Percentiles rank a stretch among this genome's conserved stretches.
Conservation (phyloP, 2,113 vertebrate species). For the Chroicocephalus ridibundus region DNA sequence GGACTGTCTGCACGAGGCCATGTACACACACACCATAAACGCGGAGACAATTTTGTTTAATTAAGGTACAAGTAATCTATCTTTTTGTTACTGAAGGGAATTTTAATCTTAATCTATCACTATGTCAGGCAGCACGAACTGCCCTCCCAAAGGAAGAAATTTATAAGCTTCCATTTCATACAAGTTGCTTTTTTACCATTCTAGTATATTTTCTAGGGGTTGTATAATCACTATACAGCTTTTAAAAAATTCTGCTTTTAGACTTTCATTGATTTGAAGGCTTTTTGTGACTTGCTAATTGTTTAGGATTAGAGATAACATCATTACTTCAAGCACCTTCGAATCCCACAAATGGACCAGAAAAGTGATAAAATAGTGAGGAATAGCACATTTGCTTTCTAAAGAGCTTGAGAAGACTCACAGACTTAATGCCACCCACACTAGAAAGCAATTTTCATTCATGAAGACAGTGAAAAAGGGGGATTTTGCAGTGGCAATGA, state of each 20-base stretch:
- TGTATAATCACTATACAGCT: not conserved
- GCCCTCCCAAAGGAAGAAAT: not conserved
- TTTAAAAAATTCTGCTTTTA: not conserved
- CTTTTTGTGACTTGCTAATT: not conserved
- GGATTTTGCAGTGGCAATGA: not conserved
- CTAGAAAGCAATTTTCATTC: not conserved
- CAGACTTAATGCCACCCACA: not conserved
- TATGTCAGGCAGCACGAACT: not conserved
- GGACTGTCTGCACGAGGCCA: not conserved
- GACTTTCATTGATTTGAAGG: not conserved
- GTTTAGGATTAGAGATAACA: not conserved
- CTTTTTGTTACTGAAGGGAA: not conserved
- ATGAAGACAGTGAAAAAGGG: not conserved
- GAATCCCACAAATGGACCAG: not conserved
- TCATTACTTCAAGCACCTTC: not conserved
- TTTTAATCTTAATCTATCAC: not conserved
- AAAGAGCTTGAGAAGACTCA: not conserved
- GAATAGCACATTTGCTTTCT: not conserved
- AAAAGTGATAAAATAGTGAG: not conserved
- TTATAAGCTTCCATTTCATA: not conserved
- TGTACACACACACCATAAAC: not conserved
- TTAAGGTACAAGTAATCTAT: not conserved
- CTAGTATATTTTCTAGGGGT: not conserved
- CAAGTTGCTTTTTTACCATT: not conserved
- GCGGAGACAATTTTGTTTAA: not conserved